Base-by-base conservation (phyloP, 2,888 invertebrate species). In the Nemurella pictetii region DNA sequence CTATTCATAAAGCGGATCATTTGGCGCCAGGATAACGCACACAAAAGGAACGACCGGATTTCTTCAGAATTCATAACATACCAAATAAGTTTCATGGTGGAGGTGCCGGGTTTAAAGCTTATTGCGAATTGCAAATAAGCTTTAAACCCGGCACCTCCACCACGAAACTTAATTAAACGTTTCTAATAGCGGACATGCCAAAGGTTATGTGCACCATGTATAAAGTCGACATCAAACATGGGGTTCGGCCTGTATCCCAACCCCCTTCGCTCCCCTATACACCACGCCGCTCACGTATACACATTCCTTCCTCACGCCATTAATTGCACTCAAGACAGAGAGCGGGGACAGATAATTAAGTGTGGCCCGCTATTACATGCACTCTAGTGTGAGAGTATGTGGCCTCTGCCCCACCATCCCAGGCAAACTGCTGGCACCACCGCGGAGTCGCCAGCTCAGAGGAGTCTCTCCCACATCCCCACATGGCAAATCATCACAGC, bases 251-350 rank as follows among this genome's bases (percentile, higher is more conserved):
- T 55, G 20, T 55, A 55, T 55, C 3, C 12, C 55, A 3, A 4
- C 9, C 74, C 35, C 26, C 25, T 77, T 29, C 20, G 55, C 55
- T 55, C 55, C 9, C 55, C 15, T 55, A 15, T 27, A 27, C 35
- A 55, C 74, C 35, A 12, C 25, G 78, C 55, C 20, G 55, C 55
- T 55, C 55, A 55, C 55, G 55, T 55, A 15, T 27, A 27, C 80
- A 73, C 83, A 85, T 83, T 83, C 84, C 85, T 78, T 72, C 75
- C 83, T 55, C 75, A 73, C 83, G 86, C 86, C 83, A 86, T 86
- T 85, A 86, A 86, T 86, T 86, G 84, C 86, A 27, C 83, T 73
- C 77, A 84, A 86, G 85, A 85, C 86, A 85, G 85, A 72, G 77
- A 26, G 15, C 2, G 55, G 55, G 55, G 82, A 27, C 15, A 26